Conservation (phyloP, 2,113 vertebrate species). For the Zapornia atra region DNA sequence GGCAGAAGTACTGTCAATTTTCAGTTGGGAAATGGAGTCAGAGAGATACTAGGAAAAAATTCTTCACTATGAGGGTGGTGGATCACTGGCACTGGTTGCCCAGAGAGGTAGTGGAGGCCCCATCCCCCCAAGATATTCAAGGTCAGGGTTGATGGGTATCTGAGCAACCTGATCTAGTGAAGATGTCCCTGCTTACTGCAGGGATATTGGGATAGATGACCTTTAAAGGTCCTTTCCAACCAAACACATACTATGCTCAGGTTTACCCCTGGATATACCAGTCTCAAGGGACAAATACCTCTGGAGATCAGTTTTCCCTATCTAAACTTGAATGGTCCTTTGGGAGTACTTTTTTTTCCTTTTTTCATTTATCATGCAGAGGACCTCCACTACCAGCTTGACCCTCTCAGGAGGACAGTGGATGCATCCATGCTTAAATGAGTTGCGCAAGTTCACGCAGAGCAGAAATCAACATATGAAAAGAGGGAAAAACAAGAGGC, state of each 20-base stretch:
- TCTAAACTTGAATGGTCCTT: not conserved
- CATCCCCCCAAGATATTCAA: no score
- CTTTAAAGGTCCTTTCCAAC: no score
- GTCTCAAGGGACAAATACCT: not conserved
- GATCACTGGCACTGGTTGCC: no score
- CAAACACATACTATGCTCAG: no score
- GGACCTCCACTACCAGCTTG: not conserved
- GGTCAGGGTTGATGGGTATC: no score
- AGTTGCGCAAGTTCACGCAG: not conserved
- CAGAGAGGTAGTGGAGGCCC: no score
- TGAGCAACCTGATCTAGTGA: no score
- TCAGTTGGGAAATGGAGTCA: not conserved
- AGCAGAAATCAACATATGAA: not conserved
- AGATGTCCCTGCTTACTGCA: no score
- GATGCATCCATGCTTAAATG: not conserved
- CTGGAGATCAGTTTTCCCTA: not conserved
- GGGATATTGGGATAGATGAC: no score
- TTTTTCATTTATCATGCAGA: not conserved
- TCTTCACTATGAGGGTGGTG: no score
- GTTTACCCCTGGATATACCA: not conserved
- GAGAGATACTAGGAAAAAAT: not conserved
- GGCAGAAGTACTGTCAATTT: not conserved
- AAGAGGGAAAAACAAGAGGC: not conserved
- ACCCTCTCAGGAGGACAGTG: not conserved
- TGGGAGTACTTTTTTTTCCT: not conserved